These are phyloP conservation scores for Malurus cyaneus DNA, from an alignment of 2,113 vertebrate species.

Conservation along the genomic window DNA sequence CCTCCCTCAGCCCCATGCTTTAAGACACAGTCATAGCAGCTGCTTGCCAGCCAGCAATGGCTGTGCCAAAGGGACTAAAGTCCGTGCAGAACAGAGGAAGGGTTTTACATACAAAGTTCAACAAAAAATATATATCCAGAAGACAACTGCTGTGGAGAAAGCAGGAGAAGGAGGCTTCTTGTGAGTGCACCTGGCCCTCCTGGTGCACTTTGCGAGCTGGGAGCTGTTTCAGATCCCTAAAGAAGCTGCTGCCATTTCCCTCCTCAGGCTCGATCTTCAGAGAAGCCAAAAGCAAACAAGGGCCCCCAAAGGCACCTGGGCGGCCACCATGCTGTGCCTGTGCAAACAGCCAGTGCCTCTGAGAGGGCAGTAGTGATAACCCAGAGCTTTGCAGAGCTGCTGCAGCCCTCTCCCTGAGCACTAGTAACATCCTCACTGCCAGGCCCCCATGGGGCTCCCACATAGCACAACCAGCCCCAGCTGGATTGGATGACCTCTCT, in stretches of 20 bases:
- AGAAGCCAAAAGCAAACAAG: background rate
- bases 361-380: background rate
- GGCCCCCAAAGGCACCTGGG: background rate
- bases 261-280: background rate
- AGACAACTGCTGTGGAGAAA: background rate
- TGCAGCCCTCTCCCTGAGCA: background rate
- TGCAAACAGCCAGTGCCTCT: background rate
- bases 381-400: background rate
- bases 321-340: accelerated
- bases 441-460: accelerated
- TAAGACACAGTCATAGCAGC: background rate
- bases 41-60: background rate
- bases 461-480: background rate
- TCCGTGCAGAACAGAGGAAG: accelerated
- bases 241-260: background rate
- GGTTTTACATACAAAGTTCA: background rate
- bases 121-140: background rate
- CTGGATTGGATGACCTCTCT: background rate
- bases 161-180: background rate
- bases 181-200: background rate
- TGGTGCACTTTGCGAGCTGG: background rate
- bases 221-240: background rate
- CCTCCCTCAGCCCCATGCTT: background rate
- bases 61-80: background rate
- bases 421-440: background rate